Percentiles rank a stretch among this genome's conserved stretches.
These are phyloP conservation scores for Mystacides longicornis DNA, from an alignment of 2,888 invertebrate genomes.

Conservation along the genomic window DNA sequence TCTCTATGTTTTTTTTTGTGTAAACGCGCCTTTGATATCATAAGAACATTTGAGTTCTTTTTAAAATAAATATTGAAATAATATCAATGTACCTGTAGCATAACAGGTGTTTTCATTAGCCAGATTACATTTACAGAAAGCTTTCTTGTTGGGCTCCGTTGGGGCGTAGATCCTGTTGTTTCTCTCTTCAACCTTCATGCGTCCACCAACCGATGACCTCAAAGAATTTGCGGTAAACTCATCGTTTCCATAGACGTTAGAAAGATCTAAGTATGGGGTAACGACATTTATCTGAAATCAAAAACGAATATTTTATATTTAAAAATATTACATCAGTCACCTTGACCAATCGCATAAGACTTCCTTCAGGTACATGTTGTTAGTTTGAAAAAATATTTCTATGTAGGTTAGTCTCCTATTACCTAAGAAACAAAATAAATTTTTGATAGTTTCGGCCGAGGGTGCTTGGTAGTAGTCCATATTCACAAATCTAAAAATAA, in stretches of 20 bases:
- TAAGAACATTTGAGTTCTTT: not conserved
- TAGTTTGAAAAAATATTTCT: too few species aligned
- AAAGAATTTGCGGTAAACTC: slow-evolving; percentile 25
- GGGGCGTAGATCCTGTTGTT: slow-evolving; percentile 29
- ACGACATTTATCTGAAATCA: slow-evolving; percentile 23
- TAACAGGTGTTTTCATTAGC: slow-evolving; percentile 1
- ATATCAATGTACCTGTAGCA: slow-evolving; percentile 14
- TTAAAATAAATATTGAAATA: too few species aligned
- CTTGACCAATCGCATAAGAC: not conserved
- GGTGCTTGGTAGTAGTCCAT: too few species aligned
- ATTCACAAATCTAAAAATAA: too few species aligned
- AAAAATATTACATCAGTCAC: not conserved
- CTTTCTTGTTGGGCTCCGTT: slow-evolving; percentile 5
- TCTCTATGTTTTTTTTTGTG: too few species aligned
- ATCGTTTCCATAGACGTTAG: slow-evolving; percentile 32
- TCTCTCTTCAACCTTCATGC: slow-evolving; percentile 26
- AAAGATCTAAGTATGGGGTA: slow-evolving; percentile 32
- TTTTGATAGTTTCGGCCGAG: too few species aligned
- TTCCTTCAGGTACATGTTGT: too few species aligned
- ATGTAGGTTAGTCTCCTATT: too few species aligned
- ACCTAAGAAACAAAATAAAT: too few species aligned
- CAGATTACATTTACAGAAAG: not conserved
- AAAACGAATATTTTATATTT: not conserved
- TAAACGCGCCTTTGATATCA: not conserved
- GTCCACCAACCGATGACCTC: slow-evolving; percentile 29